Base-by-base conservation (phyloP, 2,888 invertebrate species). In the Ophion ellenae region DNA sequence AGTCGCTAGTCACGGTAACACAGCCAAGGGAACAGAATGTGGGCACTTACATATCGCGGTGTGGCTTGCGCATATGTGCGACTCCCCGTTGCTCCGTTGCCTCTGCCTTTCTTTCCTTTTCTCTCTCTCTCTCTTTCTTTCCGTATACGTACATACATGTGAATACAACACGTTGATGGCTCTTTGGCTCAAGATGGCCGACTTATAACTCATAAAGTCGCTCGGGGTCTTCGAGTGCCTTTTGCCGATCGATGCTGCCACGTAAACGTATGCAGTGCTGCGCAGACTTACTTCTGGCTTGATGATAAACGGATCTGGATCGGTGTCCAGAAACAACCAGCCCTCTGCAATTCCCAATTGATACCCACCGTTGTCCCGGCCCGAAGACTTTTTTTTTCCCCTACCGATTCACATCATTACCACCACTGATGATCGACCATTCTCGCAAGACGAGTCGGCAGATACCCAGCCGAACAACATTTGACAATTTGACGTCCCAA, bases 191-290 rank as follows among this genome's bases (percentile, higher is more conserved):
- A 93, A 94, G 91, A 94, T 94, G 93, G 93, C 94, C 91, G 93
- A 92, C 93, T 93, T 93, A 92, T 92, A 93, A 93, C 91, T 93
- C 93, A 92, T 93, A 93, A 93, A 93, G 91, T 93, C 90, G 90
- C 89, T 90, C 84, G 84, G 81, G 76, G 84, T 83, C 87, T 86
- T 83, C 63, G 83, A 71, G 47, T 47, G 47, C 47, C 47, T 47
- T 59, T 64, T 64, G 82, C 74, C 67, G 66, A 71, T 53, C 66
- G 47, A 45, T 69, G 36, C 69, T n/a, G 20, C 24, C 24, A 61
- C 20, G 61, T 47, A 47, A 47, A 47, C 47, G 47, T 47, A 59
- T 73, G 47, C 59, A 71, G 28, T 28, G 36, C 32, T 53, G 32
- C 32, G 4, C 32, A 32, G 17, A 32, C 17, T 36, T 28, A 47